Conservation (phyloP, 2,797 vertebrate genomes). For the Gastrophryne carolinensis region DNA sequence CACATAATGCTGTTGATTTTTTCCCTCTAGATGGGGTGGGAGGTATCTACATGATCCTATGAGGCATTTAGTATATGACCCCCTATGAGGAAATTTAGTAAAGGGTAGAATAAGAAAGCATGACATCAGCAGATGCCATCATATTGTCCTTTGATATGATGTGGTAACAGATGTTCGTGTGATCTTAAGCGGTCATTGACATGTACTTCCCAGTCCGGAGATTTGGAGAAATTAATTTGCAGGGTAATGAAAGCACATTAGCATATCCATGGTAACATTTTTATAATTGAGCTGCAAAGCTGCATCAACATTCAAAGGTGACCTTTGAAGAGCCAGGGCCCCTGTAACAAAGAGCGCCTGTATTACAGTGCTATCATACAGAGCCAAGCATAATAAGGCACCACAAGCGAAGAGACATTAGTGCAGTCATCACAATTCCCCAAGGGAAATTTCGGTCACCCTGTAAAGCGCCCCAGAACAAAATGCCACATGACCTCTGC, state of each 20-base stretch:
- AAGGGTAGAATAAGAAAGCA: too few species aligned
- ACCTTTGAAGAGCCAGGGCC: background rate
- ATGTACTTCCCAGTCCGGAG: background rate
- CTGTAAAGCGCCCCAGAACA: conserved; percentile 1
- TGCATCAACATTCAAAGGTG: background rate
- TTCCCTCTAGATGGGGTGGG: too few species aligned
- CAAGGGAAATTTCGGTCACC: conserved; percentile 36
- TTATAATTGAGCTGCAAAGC: background rate
- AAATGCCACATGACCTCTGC: conserved; percentile 24
- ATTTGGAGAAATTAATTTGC: background rate
- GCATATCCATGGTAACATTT: background rate
- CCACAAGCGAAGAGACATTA: conserved; percentile 8
- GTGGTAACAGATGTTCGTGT: background rate
- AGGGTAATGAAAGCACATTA: background rate
- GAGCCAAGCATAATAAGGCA: background rate
- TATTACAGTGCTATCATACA: background rate
- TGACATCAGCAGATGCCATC: background rate
- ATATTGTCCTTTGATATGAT: background rate
- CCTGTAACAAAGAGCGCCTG: background rate
- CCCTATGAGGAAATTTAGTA: too few species aligned
- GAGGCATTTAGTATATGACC: too few species aligned
- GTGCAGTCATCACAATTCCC: conserved; percentile 26
- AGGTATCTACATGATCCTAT: too few species aligned
- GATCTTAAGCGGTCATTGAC: background rate
- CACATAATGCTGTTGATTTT: too few species aligned